Conservation (phyloP, 2,113 vertebrate species). For the Isichthys henryi region DNA sequence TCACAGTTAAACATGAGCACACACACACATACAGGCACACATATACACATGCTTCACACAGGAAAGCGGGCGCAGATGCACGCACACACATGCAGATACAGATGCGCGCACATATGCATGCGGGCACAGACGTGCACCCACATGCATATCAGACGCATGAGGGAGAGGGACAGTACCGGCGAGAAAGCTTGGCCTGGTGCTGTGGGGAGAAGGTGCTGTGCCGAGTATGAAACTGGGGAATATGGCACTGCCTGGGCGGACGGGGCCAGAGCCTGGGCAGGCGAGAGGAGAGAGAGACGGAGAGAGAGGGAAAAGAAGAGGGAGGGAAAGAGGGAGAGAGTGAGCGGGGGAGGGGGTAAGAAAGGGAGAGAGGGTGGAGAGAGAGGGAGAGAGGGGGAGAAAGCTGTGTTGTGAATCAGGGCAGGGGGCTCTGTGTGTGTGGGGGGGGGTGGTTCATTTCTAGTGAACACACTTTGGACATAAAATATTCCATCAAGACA, state of each 20-base stretch:
- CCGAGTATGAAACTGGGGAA: slow-evolving; percentile 75
- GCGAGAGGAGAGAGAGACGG: slow-evolving; percentile 22
- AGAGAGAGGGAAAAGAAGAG: not conserved
- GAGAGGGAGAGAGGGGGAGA: not conserved
- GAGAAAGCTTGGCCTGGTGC: slow-evolving; percentile 77
- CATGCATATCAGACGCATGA: not conserved
- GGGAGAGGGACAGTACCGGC: slow-evolving; percentile 55
- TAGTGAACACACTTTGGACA: not conserved
- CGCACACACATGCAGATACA: slow-evolving; percentile 28
- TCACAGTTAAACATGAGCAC: slow-evolving; percentile 30
- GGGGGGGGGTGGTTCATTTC: not conserved
- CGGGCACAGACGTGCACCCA: not conserved
- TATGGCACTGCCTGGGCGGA: slow-evolving; percentile 73
- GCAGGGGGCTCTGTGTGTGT: not conserved
- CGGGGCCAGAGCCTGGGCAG: slow-evolving; percentile 63
- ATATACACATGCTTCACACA: not conserved
- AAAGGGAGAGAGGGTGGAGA: not conserved
- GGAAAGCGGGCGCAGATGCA: too few relatives aligned
- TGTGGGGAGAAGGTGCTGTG: slow-evolving; percentile 79
- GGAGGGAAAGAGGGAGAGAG: not conserved
- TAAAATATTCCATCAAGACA: slow-evolving; percentile 1
- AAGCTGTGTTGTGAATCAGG: not conserved
- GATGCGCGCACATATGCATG: not conserved
- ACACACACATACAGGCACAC: not conserved
- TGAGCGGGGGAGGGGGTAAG: too few relatives aligned